Evolutionary conservation across 2,797 vertebrate genomes (phyloP).

Genomic region (Characodon lateralis): DNA sequence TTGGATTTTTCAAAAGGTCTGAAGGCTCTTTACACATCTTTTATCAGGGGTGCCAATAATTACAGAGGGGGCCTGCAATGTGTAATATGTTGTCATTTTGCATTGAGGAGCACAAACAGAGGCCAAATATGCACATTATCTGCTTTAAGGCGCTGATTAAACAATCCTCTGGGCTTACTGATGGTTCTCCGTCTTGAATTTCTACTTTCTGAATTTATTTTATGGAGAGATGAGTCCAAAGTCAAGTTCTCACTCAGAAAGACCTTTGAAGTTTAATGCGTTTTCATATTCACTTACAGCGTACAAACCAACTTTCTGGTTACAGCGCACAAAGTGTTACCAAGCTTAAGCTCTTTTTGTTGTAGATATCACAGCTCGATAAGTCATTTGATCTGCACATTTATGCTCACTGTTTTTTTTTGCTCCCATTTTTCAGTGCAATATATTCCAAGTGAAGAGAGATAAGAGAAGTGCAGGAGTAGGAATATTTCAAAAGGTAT

Average conservation of each 20-base stretch:
- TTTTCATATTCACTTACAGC: slow-evolving; percentile 3
- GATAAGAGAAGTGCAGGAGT: neutral
- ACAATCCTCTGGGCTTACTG: slow-evolving; percentile 5
- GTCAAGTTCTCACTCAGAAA: neutral
- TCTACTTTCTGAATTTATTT: slow-evolving; percentile 7
- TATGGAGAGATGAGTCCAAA: slow-evolving; percentile 11
- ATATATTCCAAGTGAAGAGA: slow-evolving; percentile 6
- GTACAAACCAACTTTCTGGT: neutral
- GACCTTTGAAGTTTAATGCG: slow-evolving; percentile 7
- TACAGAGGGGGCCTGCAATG: neutral
- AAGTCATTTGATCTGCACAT: slow-evolving; percentile 4
- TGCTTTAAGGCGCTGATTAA: slow-evolving; percentile 21
- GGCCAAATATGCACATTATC: slow-evolving; percentile 36
- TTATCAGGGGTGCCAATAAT: neutral
- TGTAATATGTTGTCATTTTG: neutral
- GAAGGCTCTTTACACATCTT: neutral
- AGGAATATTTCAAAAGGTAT: slow-evolving; percentile 7
- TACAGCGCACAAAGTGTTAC: neutral
- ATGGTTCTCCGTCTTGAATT: neutral
- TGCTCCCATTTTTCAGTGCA: neutral
- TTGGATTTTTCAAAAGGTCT: neutral
- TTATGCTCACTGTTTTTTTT: neutral
- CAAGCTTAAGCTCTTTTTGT: slow-evolving; percentile 1
- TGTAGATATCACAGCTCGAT: neutral
- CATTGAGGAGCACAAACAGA: slow-evolving; percentile 23